Percentiles rank a stretch among this genome's conserved stretches.
Conservation (phyloP, 2,888 invertebrate species). For the Drosophila monieri region DNA sequence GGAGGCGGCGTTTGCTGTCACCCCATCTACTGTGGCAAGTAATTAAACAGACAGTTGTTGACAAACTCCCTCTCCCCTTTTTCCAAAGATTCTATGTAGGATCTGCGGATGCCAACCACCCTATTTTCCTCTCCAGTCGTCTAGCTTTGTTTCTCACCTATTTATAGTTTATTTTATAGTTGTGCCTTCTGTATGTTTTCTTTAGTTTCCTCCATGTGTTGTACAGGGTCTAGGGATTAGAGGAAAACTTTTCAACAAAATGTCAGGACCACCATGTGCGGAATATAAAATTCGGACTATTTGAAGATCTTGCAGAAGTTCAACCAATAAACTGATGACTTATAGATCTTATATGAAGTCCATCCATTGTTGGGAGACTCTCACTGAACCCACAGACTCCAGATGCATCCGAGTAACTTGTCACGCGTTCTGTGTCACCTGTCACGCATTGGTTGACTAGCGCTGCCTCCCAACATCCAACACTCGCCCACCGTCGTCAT, state of each 20-base stretch:
- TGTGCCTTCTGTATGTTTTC: slow-evolving; percentile 13
- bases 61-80: slow-evolving; percentile 5
- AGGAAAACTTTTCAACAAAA: background rate
- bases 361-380: background rate
- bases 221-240: background rate
- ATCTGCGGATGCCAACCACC: slow-evolving; percentile 37
- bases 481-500: slow-evolving; percentile 52
- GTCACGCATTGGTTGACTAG: slow-evolving; percentile 54
- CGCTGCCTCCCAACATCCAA: slow-evolving; percentile 24
- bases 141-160: slow-evolving; percentile 49
- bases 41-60: slow-evolving; percentile 4
- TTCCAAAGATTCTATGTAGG: slow-evolving; percentile 3
- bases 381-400: background rate
- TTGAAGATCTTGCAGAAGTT: too few species aligned
- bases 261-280: background rate
- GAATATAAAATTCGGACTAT: background rate
- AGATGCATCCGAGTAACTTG: slow-evolving; percentile 5
- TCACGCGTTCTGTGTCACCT: slow-evolving; percentile 55
- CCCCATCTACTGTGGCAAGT: background rate
- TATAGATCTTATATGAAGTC: background rate
- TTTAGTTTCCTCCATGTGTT: slow-evolving; percentile 11
- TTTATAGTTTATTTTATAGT: slow-evolving; percentile 30
- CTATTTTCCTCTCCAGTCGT: slow-evolving; percentile 10
- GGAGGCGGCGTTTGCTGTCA: background rate
- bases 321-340: too few species aligned